A percentile compares a stretch with the other conserved stretches of the same genome.
These are phyloP conservation scores for Erithacus rubecula DNA, from an alignment of 2,797 vertebrate species.

Conservation along the genomic window DNA sequence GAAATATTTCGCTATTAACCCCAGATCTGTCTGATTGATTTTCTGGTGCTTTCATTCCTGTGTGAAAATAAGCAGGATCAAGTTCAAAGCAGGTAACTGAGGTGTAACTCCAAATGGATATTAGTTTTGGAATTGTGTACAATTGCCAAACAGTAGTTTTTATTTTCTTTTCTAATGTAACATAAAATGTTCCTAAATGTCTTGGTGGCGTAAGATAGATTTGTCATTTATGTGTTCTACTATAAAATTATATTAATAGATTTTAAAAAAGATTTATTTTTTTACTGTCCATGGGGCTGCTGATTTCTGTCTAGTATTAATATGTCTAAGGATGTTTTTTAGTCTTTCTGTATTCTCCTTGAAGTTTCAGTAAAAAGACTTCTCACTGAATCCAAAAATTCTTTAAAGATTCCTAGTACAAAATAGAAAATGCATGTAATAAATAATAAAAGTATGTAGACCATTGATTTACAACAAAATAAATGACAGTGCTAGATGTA, in stretches of 20 bases:
- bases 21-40: neutral
- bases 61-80: neutral
- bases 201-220: neutral
- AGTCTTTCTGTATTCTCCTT: neutral
- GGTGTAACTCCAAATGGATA: neutral
- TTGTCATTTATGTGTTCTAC: neutral
- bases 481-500: slow-evolving; percentile 33
- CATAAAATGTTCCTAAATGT: neutral
- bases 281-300: neutral
- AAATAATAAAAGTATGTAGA: slow-evolving; percentile 46
- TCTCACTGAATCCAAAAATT: neutral
- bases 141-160: neutral
- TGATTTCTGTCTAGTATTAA: neutral
- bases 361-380: neutral
- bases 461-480: slow-evolving; percentile 54
- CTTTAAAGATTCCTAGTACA: neutral
- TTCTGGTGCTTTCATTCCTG: neutral
- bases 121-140: neutral
- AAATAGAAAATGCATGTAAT: slow-evolving; percentile 38
- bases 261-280: neutral
- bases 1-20: neutral
- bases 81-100: neutral
- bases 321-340: neutral
- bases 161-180: neutral
- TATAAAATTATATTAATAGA: neutral